Evolutionary conservation across 2,797 vertebrate genomes (phyloP).

Genomic region (Takifugu rubripes): DNA sequence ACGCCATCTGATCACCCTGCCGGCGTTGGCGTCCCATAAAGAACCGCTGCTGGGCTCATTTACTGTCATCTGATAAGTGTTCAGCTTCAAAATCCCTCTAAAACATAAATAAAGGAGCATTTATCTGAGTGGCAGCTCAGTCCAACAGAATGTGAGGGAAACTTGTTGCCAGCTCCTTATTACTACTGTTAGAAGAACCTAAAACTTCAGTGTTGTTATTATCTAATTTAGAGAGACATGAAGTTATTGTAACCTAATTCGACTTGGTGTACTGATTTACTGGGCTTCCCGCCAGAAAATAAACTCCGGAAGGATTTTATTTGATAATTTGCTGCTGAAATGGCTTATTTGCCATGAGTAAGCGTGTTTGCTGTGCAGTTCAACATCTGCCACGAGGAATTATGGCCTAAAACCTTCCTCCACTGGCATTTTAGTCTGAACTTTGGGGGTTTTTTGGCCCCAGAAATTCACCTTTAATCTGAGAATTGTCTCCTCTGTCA

Average conservation of each 20-base stretch:
- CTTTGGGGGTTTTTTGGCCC: too few species aligned
- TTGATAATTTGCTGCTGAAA: background rate
- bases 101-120: constrained; percentile 21
- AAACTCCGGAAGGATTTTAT: background rate
- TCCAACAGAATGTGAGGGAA: constrained; percentile 6
- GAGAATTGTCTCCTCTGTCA: too few species aligned
- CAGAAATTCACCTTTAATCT: too few species aligned
- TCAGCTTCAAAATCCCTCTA: constrained; percentile 13
- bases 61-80: constrained; percentile 39
- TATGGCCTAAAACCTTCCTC: too few species aligned
- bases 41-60: constrained; percentile 37
- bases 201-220: constrained; percentile 2
- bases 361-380: background rate
- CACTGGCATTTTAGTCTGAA: too few species aligned
- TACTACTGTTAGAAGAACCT: background rate
- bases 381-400: too few species aligned
- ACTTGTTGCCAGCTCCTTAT: constrained; percentile 36
- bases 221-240: constrained; percentile 33
- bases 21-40: constrained; percentile 19
- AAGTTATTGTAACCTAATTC: constrained; percentile 2
- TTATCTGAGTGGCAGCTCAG: constrained; percentile 25
- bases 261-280: background rate
- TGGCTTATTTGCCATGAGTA: constrained; percentile 19
- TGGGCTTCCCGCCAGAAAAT: background rate
- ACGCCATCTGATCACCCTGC: constrained; percentile 52